Evolutionary conservation across 2,113 vertebrate species (phyloP).

Genomic region (Perca fluviatilis): DNA sequence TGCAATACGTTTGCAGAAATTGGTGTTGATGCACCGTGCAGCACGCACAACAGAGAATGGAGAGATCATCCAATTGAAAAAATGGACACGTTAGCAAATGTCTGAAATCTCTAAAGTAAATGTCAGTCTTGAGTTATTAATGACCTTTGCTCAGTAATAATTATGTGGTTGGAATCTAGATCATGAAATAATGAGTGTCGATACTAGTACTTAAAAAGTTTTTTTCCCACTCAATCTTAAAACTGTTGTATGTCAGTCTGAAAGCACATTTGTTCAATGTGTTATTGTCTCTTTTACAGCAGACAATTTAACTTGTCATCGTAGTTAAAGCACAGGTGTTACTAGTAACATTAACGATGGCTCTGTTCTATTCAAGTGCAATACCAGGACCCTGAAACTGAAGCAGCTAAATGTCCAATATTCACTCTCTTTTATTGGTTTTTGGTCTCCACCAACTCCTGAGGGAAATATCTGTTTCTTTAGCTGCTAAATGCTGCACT

Average conservation of each 20-base stretch:
- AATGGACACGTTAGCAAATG: slow-evolving; percentile 16
- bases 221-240: neutral
- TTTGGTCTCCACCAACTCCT: slow-evolving; percentile 6
- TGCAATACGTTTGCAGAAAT: neutral
- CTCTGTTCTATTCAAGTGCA: neutral
- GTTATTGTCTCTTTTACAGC: neutral
- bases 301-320: neutral
- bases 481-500: neutral
- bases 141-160: slow-evolving; percentile 26
- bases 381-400: neutral
- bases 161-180: slow-evolving; percentile 29
- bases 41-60: slow-evolving; percentile 2
- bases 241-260: neutral
- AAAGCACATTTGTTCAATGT: neutral
- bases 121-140: slow-evolving; percentile 51
- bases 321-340: neutral
- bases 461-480: neutral
- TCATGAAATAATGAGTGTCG: slow-evolving; percentile 8
- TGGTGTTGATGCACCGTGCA: neutral
- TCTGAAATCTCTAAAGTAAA: slow-evolving; percentile 32
- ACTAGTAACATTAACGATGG: neutral
- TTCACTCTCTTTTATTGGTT: neutral
- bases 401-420: neutral
- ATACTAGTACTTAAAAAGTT: neutral
- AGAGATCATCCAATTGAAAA: neutral